Evolutionary conservation across 2,888 invertebrate species (phyloP), one percentile per base, ranked within the genome.

Genomic region (Bimastos eiseni): DNA sequence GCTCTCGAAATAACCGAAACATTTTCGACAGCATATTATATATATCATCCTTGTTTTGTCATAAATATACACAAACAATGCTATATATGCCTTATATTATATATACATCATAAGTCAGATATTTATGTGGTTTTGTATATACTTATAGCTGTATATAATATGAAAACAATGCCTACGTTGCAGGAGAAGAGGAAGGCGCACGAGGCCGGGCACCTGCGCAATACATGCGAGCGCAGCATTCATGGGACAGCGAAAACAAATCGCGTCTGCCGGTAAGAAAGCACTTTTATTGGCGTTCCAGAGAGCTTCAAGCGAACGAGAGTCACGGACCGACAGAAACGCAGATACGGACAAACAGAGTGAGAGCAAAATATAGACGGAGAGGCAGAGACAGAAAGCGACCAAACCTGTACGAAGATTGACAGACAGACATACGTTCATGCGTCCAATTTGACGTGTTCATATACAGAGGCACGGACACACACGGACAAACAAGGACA

Each of bases 1-100:
- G 70, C 70, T 70, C 70, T 70, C 70, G 70, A 70, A 70, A 70
- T 70, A 70, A 70, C 70, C 70, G 70, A 70, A 70, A 70, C 70
- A 70, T 70, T 70, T 70, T n/a, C 70, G 70, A 70, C 70, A 70
- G n/a, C n/a, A 70, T n/a, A 70, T 70, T 70, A 70, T 30, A 70
- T 70, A 30, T 70, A 70, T 55, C 11, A 17, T 19, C n/a, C 70
- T 49, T 30, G 70, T n/a, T 30, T n/a, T 70, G 70, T 70, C n/a
- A 30, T 70, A 30, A 30, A 30, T 70, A n/a, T 70, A 70, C 13
- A 70, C n/a, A 70, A 70, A 70, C 70, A 30, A 70, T 70, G 30
- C 70, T 70, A 3, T n/a, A 70, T 70, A 70, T n/a, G n/a, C 70
- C n/a, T 30, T n/a, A 70, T 8, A 70, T 70, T 70, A 70, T 70